Conservation (phyloP, 2,797 vertebrate genomes). For the Podarcis lilfordi region DNA sequence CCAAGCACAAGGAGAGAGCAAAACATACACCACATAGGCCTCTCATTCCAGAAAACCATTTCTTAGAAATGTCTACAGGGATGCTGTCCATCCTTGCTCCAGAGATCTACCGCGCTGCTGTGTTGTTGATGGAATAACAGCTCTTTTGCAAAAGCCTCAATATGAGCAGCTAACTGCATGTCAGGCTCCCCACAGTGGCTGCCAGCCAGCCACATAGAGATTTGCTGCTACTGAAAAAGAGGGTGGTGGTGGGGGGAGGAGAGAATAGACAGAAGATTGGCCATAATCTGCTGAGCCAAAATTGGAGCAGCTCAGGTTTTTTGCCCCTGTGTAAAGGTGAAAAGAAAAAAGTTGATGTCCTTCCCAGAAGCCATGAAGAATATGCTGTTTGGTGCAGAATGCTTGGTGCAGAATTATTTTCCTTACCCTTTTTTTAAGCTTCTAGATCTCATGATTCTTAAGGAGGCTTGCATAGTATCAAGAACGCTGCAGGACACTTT, state of each 20-base stretch:
- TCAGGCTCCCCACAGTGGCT: neutral
- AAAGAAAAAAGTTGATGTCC: neutral
- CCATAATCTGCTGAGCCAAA: neutral
- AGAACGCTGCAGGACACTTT: no score
- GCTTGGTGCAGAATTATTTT: no score
- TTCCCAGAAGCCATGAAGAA: neutral
- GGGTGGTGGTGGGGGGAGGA: accelerated
- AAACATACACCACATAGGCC: neutral
- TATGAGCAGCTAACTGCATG: conserved; percentile 21
- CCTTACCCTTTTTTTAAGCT: neutral
- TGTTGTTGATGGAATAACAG: conserved; percentile 7
- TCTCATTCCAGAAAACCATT: neutral
- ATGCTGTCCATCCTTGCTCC: neutral
- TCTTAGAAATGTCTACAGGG: neutral
- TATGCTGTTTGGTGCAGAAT: neutral
- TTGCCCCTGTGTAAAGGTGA: neutral
- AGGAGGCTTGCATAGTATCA: neutral
- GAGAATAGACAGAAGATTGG: neutral
- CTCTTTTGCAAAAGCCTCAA: neutral
- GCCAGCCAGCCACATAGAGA: neutral
- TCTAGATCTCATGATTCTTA: neutral
- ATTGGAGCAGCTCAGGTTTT: neutral
- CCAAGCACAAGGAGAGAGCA: neutral
- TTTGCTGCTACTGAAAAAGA: neutral
- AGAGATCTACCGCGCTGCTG: neutral